Conservation (phyloP, 2,888 invertebrate species). For the Chaetogeoica ovagalla region DNA sequence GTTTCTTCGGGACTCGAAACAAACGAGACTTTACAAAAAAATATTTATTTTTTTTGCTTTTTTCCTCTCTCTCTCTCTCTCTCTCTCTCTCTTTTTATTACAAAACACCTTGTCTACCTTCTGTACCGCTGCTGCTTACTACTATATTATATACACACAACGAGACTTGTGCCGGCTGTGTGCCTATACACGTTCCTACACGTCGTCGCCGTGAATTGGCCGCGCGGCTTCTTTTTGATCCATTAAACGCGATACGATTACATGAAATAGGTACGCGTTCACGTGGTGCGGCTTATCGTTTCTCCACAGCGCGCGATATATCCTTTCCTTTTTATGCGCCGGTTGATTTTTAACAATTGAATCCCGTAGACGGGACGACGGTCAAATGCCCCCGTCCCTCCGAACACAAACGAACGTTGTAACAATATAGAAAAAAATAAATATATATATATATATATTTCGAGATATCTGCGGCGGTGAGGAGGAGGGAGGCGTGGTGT, state of each 20-base stretch:
- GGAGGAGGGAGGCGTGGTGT: background rate
- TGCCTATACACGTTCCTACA: background rate
- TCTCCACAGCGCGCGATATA: constrained; percentile 1
- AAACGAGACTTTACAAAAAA: constrained; percentile 29
- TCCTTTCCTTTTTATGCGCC: constrained; percentile 40
- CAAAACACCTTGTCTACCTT: constrained; percentile 45
- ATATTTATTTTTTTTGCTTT: constrained; percentile 31
- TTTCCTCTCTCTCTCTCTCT: no score
- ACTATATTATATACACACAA: no score
- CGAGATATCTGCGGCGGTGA: constrained; percentile 10
- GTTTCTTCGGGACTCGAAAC: constrained; percentile 29
- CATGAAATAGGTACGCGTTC: background rate
- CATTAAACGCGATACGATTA: constrained; percentile 40
- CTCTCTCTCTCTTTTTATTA: background rate
- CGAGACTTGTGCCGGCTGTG: background rate
- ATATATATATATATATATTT: no score
- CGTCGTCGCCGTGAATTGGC: constrained; percentile 1
- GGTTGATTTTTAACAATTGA: constrained; percentile 37
- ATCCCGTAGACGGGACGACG: background rate
- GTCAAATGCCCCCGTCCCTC: constrained; percentile 22
- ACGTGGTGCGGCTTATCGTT: constrained; percentile 30
- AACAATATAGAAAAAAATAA: constrained; percentile 33
- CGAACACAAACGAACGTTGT: background rate
- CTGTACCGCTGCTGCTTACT: no score
- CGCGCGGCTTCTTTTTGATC: constrained; percentile 37